A percentile compares a stretch with the other conserved stretches of the same genome.
Conservation (phyloP, 1,140 invertebrate species). For the Luehdorfia chinensis region DNA sequence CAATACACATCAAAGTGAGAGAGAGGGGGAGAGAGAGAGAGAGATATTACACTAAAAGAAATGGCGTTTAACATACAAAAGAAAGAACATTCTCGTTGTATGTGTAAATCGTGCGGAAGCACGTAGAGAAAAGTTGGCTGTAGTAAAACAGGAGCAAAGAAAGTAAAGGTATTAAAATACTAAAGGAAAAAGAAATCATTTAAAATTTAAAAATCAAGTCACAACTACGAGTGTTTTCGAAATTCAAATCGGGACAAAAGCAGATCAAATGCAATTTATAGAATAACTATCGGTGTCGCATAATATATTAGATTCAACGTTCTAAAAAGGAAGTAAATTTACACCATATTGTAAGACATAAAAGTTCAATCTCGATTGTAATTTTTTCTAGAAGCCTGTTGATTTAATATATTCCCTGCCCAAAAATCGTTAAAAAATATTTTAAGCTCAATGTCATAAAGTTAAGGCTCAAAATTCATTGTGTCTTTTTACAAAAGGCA, state of each 20-base stretch:
- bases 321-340: neutral
- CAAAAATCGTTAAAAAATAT: slow-evolving; percentile 14
- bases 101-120: too few species aligned
- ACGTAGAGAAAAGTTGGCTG: slow-evolving; percentile 3
- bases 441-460: slow-evolving; percentile 25
- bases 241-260: slow-evolving; percentile 10
- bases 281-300: slow-evolving; percentile 7
- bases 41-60: too few species aligned
- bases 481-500: slow-evolving; percentile 23
- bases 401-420: neutral
- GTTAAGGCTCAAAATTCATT: slow-evolving; percentile 26
- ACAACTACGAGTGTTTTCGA: slow-evolving; percentile 8
- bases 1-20: too few species aligned
- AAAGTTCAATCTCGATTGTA: slow-evolving; percentile 7
- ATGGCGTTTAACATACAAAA: too few species aligned
- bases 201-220: slow-evolving; percentile 12
- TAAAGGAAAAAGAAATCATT: slow-evolving; percentile 11
- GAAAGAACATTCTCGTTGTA: too few species aligned
- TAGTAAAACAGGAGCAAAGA: slow-evolving; percentile 8
- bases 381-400: neutral
- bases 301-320: slow-evolving; percentile 3
- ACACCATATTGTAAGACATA: neutral
- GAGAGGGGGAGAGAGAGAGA: too few species aligned
- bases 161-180: slow-evolving; percentile 12
- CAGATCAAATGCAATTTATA: slow-evolving; percentile 11